A percentile compares a stretch with the other conserved stretches of the same genome.
Evolutionary conservation across 2,797 vertebrate species (phyloP).

Genomic region (Malacoctenus gilli): DNA sequence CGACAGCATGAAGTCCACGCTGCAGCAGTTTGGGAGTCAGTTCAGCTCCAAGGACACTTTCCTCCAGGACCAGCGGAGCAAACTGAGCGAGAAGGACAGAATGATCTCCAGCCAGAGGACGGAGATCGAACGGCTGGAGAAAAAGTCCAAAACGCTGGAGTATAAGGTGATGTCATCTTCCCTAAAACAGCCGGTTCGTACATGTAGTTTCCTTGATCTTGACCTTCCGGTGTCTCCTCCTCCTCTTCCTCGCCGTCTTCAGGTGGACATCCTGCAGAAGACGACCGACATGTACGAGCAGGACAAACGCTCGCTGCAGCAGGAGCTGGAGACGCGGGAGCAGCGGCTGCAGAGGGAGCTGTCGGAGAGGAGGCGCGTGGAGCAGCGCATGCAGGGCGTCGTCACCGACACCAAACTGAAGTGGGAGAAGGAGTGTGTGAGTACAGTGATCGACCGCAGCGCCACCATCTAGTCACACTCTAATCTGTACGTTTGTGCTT

Average conservation of each 20-base stretch:
- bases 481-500: no score
- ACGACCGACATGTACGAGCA: slow-evolving; percentile 92
- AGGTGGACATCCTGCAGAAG: slow-evolving; percentile 96
- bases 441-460: slow-evolving; percentile 60
- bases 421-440: slow-evolving; percentile 98
- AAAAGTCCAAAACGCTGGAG: slow-evolving; percentile 93
- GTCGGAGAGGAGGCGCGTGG: slow-evolving; percentile 88
- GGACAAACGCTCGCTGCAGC: slow-evolving; percentile 89
- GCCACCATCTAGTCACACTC: no score
- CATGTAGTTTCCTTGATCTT: no score
- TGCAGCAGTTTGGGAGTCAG: slow-evolving; percentile 87
- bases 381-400: slow-evolving; percentile 90
- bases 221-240: no score
- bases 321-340: slow-evolving; percentile 87
- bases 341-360: slow-evolving; percentile 89
- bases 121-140: slow-evolving; percentile 90
- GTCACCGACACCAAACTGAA: slow-evolving; percentile 88
- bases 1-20: slow-evolving; percentile 79
- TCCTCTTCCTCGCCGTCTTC: neutral
- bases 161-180: slow-evolving; percentile 87
- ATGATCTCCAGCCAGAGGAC: slow-evolving; percentile 83
- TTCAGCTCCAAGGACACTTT: slow-evolving; percentile 85
- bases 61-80: slow-evolving; percentile 82
- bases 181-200: no score
- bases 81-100: slow-evolving; percentile 88